Evolutionary conservation across 2,113 vertebrate species (phyloP), one percentile per base, ranked within the genome.

Genomic region (Anas platyrhynchos): DNA sequence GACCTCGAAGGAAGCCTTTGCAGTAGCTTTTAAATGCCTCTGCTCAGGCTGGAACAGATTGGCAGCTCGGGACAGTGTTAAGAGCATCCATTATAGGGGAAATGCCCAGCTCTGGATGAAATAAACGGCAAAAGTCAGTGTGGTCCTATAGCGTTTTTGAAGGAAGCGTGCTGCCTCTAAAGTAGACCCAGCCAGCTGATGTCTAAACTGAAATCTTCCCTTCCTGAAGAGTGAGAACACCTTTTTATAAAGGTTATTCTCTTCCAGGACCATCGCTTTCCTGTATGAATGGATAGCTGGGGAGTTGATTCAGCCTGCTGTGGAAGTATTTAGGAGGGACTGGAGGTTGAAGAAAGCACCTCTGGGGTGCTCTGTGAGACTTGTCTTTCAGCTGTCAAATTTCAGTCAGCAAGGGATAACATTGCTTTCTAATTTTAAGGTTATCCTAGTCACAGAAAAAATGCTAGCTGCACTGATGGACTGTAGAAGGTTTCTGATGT

Each of bases 351-450:
- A n/a, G 18, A 26, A 44, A 73, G 4, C 2, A 1, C 23, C 10
- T 92, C 41, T 63, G 43, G 11, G 22, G 9, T 71, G 22, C 20
- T 71, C 21, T 1, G 0, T 55, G 52, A 65, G 29, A 15, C 27
- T 76, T 84, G 2, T 44, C 14, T 91, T 94, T 78, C 86, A 65
- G 7, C 16, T 84, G 44, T 86, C 58, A 87, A 31, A 48, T 86
- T 87, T 82, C 36, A 26, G 18, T 85, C 5, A 16, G 1, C 36
- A 76, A 46, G 48, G 11, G 43, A 4, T 71, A 81, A 32, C 11
- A 3, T 73, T 72, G 13, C 44, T 87, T 94, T 91, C n/a, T 75
- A 54, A 56, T 36, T 14, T 61, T 78, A 78, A 75, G n/a, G 41
- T 34, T 77, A 52, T 41, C 93, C 74, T 62, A 36, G 89, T 91